phyloP scores from a whole-genome alignment of 2,797 vertebrate genomes.

The Peromyscus nudipes region DNA sequence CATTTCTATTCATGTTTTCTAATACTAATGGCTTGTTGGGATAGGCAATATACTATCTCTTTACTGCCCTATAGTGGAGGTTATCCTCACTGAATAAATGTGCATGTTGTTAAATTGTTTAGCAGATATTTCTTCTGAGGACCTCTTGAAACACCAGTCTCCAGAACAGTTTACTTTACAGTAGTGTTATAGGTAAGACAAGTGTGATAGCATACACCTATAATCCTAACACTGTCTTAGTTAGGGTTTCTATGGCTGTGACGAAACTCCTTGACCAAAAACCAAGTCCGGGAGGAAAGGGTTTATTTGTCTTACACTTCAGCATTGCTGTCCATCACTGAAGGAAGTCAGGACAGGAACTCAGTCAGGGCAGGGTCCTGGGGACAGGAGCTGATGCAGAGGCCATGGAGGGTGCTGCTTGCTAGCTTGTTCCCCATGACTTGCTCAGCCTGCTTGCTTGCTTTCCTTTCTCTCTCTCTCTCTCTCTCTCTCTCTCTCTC shows the following conservation, averaged over 20 bases:
- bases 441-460: no score
- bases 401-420: no score
- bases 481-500: no score
- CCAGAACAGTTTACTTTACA: not conserved
- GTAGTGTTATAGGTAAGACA: not conserved
- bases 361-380: no score
- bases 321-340: not conserved
- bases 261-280: not conserved
- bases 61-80: not conserved
- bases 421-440: no score
- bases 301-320: not conserved
- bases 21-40: not conserved
- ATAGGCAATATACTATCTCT: not conserved
- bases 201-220: not conserved
- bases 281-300: not conserved
- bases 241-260: not conserved
- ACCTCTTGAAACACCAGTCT: constrained; percentile 7
- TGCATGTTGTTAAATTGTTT: constrained; percentile 43
- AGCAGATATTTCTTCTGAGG: not conserved
- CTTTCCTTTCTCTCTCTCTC: no score
- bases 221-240: not conserved
- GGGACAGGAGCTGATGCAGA: no score
- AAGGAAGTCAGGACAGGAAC: no score
- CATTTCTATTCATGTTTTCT: constrained; percentile 36
- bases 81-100: not conserved